Percentiles rank a stretch among this genome's conserved stretches.
Evolutionary conservation across 2,888 invertebrate genomes (phyloP).

Genomic region (Ypsolopha scabrella): DNA sequence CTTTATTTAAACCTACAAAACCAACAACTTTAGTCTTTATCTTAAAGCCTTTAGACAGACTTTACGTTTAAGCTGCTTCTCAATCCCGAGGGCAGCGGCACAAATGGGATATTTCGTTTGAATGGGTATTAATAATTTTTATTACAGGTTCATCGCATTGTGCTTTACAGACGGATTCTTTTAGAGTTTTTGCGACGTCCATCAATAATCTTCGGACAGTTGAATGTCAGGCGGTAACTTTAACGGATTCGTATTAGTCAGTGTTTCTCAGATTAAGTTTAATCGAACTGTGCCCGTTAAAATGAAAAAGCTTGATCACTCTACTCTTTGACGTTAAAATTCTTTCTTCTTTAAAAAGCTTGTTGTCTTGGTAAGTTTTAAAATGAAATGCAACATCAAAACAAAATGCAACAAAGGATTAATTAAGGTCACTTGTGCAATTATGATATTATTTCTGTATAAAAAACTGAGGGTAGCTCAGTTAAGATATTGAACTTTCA

Average conservation of each 20-base stretch:
- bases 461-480: too few relatives aligned
- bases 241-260: slow-evolving; percentile 44
- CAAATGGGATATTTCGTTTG: slow-evolving; percentile 31
- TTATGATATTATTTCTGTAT: too few relatives aligned
- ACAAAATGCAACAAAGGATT: too few relatives aligned
- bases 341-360: too few relatives aligned
- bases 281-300: slow-evolving; percentile 23
- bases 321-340: not conserved
- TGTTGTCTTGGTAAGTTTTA: too few relatives aligned
- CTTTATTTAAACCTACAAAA: slow-evolving; percentile 49
- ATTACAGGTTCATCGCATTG: slow-evolving; percentile 61
- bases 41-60: slow-evolving; percentile 33
- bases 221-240: slow-evolving; percentile 47
- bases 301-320: not conserved
- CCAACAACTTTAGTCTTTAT: slow-evolving; percentile 52
- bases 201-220: slow-evolving; percentile 64
- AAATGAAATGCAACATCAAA: too few relatives aligned
- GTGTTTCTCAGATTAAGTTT: slow-evolving; percentile 41
- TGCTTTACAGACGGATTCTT: slow-evolving; percentile 41
- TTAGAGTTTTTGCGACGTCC: slow-evolving; percentile 43
- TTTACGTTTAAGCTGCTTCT: slow-evolving; percentile 21
- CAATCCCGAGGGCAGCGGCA: slow-evolving; percentile 20
- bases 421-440: too few relatives aligned
- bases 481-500: too few relatives aligned
- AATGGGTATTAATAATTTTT: slow-evolving; percentile 65